A percentile compares a stretch with the other conserved stretches of the same genome.
Evolutionary conservation across 2,797 vertebrate genomes (phyloP).

Genomic region (Bradypus variegatus): DNA sequence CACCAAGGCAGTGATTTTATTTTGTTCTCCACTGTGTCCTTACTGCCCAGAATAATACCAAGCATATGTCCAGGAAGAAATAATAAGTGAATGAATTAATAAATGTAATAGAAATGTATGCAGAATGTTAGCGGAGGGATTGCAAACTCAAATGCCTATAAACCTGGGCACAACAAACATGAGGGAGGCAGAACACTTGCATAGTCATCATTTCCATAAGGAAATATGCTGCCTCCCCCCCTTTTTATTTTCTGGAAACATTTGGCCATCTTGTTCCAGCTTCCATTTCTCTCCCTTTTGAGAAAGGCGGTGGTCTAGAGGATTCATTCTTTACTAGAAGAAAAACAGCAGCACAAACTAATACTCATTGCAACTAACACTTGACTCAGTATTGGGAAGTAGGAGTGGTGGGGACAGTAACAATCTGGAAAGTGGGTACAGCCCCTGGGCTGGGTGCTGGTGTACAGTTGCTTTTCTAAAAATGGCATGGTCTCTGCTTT

Average conservation of each 20-base stretch:
- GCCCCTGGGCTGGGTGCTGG: not conserved
- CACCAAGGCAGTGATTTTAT: not conserved
- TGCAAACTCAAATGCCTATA: not conserved
- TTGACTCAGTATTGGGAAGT: not conserved
- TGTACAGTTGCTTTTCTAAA: not conserved
- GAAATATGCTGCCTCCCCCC: not conserved
- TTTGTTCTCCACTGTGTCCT: not conserved
- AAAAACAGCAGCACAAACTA: not conserved
- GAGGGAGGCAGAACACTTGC: not conserved
- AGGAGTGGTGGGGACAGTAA: not conserved
- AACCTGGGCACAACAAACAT: not conserved
- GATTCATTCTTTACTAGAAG: not conserved
- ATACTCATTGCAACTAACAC: not conserved
- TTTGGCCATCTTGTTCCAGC: not conserved
- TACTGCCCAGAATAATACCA: not conserved
- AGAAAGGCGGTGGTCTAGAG: not conserved
- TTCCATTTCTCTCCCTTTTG: not conserved
- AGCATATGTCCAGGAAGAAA: not conserved
- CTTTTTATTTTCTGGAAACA: not conserved
- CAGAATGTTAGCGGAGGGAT: not conserved
- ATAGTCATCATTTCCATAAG: not conserved
- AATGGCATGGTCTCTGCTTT: not conserved
- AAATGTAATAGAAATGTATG: not conserved
- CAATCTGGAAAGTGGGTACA: not conserved
- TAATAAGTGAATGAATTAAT: not conserved